phyloP scores from a whole-genome alignment of 1,140 invertebrate genomes.

The Periplaneta americana region DNA sequence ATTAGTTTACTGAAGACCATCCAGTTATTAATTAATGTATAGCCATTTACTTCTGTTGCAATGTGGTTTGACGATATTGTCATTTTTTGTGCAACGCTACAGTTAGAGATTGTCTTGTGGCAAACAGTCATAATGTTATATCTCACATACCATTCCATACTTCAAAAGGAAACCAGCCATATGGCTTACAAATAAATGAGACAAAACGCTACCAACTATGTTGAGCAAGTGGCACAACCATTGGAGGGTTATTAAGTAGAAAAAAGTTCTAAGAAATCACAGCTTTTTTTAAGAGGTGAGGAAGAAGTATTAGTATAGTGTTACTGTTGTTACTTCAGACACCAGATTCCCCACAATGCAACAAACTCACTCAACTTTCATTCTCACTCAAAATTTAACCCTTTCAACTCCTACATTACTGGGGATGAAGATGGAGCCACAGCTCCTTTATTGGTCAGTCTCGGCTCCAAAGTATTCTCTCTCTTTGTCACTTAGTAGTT shows the following conservation, averaged over 20 bases:
- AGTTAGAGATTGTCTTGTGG: conserved; percentile 17
- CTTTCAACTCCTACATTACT: no score
- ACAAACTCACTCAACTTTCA: background rate
- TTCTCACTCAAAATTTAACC: no score
- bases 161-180: conserved; percentile 3
- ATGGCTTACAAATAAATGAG: background rate
- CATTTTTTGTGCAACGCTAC: conserved; percentile 15
- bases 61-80: conserved; percentile 15
- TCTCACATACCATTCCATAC: conserved; percentile 10
- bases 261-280: conserved; percentile 14
- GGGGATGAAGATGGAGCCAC: no score
- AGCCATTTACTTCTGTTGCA: conserved; percentile 8
- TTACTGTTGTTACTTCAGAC: background rate
- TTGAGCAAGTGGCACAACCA: conserved; percentile 32
- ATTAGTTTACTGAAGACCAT: conserved; percentile 5
- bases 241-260: conserved; percentile 23
- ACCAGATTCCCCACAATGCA: background rate
- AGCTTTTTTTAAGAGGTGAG: conserved; percentile 10
- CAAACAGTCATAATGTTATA: conserved; percentile 10
- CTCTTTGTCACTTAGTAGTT: no score
- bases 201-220: conserved; percentile 17
- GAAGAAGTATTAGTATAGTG: background rate
- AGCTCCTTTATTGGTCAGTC: no score
- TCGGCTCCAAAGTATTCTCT: no score
- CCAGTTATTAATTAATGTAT: background rate